phyloP scores from a whole-genome alignment of 2,797 vertebrate genomes.

The Masticophis lateralis region DNA sequence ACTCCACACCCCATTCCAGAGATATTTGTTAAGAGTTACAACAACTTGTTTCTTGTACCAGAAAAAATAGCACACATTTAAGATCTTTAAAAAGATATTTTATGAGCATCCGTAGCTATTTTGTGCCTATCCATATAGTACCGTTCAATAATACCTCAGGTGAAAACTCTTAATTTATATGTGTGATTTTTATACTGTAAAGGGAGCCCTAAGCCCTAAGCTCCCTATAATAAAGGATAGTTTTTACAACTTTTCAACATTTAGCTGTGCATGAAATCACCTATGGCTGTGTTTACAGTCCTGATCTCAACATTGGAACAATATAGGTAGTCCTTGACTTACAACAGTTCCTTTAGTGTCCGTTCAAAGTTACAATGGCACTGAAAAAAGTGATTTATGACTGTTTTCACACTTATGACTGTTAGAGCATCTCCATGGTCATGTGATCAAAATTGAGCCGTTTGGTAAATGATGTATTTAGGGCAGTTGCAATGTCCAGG shows the following conservation, averaged over 20 bases:
- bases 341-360: background rate
- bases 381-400: background rate
- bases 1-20: constrained; percentile 7
- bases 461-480: background rate
- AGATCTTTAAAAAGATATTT: background rate
- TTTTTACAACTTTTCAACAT: background rate
- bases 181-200: background rate
- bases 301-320: background rate
- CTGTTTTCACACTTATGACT: background rate
- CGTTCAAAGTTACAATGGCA: background rate
- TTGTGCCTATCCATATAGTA: background rate
- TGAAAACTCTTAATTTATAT: background rate
- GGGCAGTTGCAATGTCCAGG: background rate
- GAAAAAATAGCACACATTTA: background rate
- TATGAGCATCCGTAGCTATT: background rate
- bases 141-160: background rate
- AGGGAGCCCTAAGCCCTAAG: background rate
- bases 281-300: background rate
- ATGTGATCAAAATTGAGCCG: background rate
- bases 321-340: background rate
- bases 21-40: background rate
- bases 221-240: background rate
- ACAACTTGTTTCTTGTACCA: background rate
- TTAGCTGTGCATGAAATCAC: background rate
- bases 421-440: background rate